Conservation (phyloP, 2,797 vertebrate genomes). For the Cephalopachus bancanus region DNA sequence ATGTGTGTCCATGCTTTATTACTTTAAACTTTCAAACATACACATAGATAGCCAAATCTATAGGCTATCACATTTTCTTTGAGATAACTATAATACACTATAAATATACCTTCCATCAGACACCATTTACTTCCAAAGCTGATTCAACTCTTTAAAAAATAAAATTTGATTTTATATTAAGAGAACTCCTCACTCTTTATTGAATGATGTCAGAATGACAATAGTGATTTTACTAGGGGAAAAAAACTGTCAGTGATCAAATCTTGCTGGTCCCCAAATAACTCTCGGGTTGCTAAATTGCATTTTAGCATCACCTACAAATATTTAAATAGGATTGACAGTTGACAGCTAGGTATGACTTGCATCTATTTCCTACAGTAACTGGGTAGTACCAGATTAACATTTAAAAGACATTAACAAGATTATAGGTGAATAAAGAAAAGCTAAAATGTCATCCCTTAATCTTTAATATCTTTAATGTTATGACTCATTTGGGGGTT, state of each 20-base stretch:
- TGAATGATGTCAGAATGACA: constrained; percentile 51
- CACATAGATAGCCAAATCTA: not conserved
- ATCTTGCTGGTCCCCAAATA: constrained; percentile 63
- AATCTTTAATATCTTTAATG: constrained; percentile 39
- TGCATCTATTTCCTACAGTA: constrained; percentile 27
- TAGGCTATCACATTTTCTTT: constrained; percentile 9
- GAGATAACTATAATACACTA: constrained; percentile 18
- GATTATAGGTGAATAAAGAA: not conserved
- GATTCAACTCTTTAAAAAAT: constrained; percentile 52
- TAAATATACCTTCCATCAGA: not conserved
- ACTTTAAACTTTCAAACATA: constrained; percentile 13
- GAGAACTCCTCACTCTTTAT: constrained; percentile 61
- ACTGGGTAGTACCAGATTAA: constrained; percentile 60
- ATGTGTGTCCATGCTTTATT: not conserved
- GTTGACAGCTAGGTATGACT: constrained; percentile 57
- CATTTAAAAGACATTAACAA: constrained; percentile 31
- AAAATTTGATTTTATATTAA: constrained; percentile 66
- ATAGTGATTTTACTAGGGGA: constrained; percentile 55
- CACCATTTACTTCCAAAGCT: not conserved
- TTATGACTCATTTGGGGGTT: constrained; percentile 34
- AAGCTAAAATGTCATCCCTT: not conserved
- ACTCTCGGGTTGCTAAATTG: constrained; percentile 61
- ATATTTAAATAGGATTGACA: constrained; percentile 67
- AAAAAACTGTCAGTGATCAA: constrained; percentile 69
- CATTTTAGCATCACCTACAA: constrained; percentile 66